Percentiles rank a stretch among this genome's conserved stretches.
These are phyloP conservation scores for Clistopyga incitator DNA, from an alignment of 2,888 invertebrate species.

Conservation along the genomic window DNA sequence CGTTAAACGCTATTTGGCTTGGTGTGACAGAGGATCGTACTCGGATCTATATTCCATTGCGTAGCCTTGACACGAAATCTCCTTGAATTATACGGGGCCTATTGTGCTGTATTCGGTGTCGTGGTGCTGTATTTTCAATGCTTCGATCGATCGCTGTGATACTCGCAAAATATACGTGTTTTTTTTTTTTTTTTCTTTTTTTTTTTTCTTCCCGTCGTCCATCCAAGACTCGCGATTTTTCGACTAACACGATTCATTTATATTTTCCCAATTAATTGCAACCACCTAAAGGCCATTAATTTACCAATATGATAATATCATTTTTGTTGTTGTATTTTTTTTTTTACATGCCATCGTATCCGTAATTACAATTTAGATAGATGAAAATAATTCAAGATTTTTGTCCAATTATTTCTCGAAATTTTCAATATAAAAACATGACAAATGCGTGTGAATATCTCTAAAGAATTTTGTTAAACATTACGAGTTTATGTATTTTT, in stretches of 20 bases:
- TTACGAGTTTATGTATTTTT: neutral
- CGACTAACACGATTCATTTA: neutral
- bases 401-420: no score
- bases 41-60: conserved; percentile 33
- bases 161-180: neutral
- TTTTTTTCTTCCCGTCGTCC: no score
- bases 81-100: conserved; percentile 42
- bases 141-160: conserved; percentile 3
- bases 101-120: neutral
- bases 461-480: no score
- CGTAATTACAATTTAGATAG: no score
- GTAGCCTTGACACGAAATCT: conserved; percentile 61
- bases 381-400: no score
- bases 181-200: neutral
- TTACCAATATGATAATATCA: neutral
- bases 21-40: conserved; percentile 14
- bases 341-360: no score
- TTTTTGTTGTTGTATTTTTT: neutral
- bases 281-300: neutral
- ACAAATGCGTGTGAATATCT: no score
- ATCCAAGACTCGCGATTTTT: no score
- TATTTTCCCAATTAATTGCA: neutral
- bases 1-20: conserved; percentile 56
- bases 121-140: neutral
- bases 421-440: no score